Evolutionary conservation across 2,888 invertebrate species (phyloP), one percentile per base, ranked within the genome.

Genomic region (Tholera decimalis): DNA sequence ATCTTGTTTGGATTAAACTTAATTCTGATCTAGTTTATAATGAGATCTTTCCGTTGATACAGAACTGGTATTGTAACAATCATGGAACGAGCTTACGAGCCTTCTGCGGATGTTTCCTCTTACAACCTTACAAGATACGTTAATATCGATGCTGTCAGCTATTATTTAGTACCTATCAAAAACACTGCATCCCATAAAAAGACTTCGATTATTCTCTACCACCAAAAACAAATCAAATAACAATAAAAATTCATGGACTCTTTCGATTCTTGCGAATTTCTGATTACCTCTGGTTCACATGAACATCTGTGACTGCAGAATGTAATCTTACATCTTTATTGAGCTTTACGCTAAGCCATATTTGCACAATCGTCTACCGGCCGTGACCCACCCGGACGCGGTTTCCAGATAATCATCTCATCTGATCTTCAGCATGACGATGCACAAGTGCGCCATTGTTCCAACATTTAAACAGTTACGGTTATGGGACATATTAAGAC

Each of bases 381-480:
- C 84, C 85, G 83, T 89, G 89, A 87, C 89, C 88, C 82, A 87
- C 83, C 82, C 86, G 84, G 85, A 83, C 83, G 79, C 75, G 77
- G 73, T 56, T 77, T 79, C 75, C 71, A 79, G 88, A 87, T 89
- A 86, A 82, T 80, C 83, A 90, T 89, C 88, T 87, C 83, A 83
- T 85, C 85, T 80, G 87, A 89, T 87, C 83, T 80, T 79, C 79
- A 73, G 71, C 77, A 84, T 82, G 85, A 84, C 85, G 80, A 78
- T 85, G 85, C 85, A 86, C 85, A 85, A 87, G 85, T 89, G 82
- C 67, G 76, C 80, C 77, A 83, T 85, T 83, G 82, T 84, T 83
- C 59, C 53, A 69, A 60, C 64, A 65, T 79, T 73, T 75, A 70
- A 62, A 70, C 73, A 73, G 76, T 79, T 72, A 82, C 54, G 56